Evolutionary conservation across 2,888 invertebrate genomes (phyloP), one percentile per base, ranked within the genome.

Genomic region (Ormyrus rosae): DNA sequence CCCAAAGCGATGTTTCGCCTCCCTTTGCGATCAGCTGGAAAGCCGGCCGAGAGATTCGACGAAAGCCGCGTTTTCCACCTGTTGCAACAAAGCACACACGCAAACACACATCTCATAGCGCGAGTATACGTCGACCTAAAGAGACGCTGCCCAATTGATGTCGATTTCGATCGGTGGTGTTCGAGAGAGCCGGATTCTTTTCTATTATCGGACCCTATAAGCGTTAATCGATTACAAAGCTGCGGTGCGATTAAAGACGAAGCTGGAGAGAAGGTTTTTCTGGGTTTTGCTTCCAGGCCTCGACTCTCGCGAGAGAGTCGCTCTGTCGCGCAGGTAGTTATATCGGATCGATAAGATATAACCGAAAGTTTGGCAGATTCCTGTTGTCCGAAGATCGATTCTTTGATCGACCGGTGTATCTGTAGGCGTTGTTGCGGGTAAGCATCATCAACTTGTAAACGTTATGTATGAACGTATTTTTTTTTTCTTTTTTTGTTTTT

Each of bases 91-190:
- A 34, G 34, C 34, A 34, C 34, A 34, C 34, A 34, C 34, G 2
- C 3, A 4, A 3, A 4, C 34, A 34, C 34, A 34, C 2, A 34
- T 34, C 34, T 34, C 34, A 34, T 34, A 72, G 5, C 61, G 58
- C 10, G 51, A 55, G 3, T 34, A 34, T 4, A 34, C 34, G 34
- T 34, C 4, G 34, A 72, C 50, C 0, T 48, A 11, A 68, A 65
- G 56, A 83, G 84, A 85, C 85, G 84, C 85, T 84, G 85, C 83
- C 84, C 79, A 83, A 84, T 85, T 85, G 85, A 83, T 82, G 68
- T 46, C 11, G 13, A 51, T 2, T 10, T n/a, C 53, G 45, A 55
- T 19, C 53, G 45, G 45, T 10, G 6, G 10, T 11, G 9, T 19
- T 10, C 6, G 13, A 19, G 19, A 19, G 6, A 58, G 6, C 50